Percentiles rank a stretch among this genome's conserved stretches.
Evolutionary conservation across 2,888 invertebrate genomes (phyloP).

Genomic region (Pedicia rivosa): DNA sequence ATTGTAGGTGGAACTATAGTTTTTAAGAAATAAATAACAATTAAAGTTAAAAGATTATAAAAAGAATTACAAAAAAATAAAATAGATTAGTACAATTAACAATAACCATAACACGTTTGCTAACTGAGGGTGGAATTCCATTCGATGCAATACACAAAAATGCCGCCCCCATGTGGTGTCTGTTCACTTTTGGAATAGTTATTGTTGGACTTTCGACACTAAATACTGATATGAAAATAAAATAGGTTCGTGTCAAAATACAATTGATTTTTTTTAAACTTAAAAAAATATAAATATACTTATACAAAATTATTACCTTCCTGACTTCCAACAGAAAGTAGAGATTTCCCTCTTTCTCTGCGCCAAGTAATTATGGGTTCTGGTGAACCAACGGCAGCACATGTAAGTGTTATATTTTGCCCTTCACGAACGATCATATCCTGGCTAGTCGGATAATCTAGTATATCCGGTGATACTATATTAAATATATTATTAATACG

Average conservation of each 20-base stretch:
- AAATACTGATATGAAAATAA: conserved; percentile 14
- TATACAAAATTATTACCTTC: conserved; percentile 14
- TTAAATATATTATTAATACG: not conserved
- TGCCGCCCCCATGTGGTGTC: conserved; percentile 26
- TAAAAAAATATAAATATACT: too few relatives aligned
- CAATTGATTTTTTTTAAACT: too few relatives aligned
- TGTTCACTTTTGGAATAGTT: conserved; percentile 22
- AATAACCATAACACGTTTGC: conserved; percentile 25
- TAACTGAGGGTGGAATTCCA: conserved; percentile 30
- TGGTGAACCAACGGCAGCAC: conserved; percentile 78
- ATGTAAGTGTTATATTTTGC: conserved; percentile 68
- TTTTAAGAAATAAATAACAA: not conserved
- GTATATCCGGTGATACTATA: conserved; percentile 69
- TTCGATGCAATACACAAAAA: conserved; percentile 30
- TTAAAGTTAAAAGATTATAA: too few relatives aligned
- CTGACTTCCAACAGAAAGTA: conserved; percentile 20
- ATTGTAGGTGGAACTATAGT: conserved; percentile 25
- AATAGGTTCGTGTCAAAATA: conserved; percentile 1
- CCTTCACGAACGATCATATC: conserved; percentile 77
- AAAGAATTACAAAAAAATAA: too few relatives aligned
- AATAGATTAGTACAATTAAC: conserved; percentile 31
- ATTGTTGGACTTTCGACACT: conserved; percentile 25
- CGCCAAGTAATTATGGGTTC: conserved; percentile 76
- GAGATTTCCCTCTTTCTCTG: conserved; percentile 56
- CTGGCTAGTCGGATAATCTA: conserved; percentile 72